Base-by-base conservation (phyloP, 2,888 invertebrate genomes). In the Geotrupes spiniger region DNA sequence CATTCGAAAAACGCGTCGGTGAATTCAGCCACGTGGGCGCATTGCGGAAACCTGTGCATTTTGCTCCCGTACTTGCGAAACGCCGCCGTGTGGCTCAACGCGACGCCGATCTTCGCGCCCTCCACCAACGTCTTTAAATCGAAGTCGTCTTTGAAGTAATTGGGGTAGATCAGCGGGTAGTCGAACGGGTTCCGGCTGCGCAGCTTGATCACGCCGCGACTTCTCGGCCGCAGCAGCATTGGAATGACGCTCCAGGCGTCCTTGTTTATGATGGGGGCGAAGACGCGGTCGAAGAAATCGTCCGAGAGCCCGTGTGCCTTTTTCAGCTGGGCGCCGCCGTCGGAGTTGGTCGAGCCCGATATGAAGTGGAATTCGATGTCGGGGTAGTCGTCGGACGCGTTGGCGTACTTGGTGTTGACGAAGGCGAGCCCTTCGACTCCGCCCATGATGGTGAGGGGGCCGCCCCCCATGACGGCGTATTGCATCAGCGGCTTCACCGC, bases 341-440 rank as follows among this genome's bases (percentile, higher is more conserved):
- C 92, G 0, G 92, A 89, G 65, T 87, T 89, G 0, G 91, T 89
- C 2, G 89, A 89, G 4, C 92, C 91, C 1, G 91, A 89, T 28
- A 91, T 82, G 61, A 93, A 92, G 69, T 92, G 92, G 61, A 92
- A 87, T 65, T 93, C 91, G 26, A 93, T 88, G 60, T 94, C 93
- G 0, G 93, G 93, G 69, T 85, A 91, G 65, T 93, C 92, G 1
- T 87, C 81, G 0, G 85, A 78, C 0, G 77, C 80, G 60, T 92
- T 92, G 0, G 81, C 85, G 62, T 86, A 92, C 67, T 89, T 91
- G 0, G 92, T 92, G 56, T 90, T 91, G 10, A 93, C 87, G 69
- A 91, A 94, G 0, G 86, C 93, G n/a, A 92, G 70, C 2, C 72
- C 73, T 73, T 93, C 93, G 0, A 93, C 92, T 0, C 92, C 92